phyloP scores from a whole-genome alignment of 1,140 invertebrate genomes.

The Dufourea novaeangliae region DNA sequence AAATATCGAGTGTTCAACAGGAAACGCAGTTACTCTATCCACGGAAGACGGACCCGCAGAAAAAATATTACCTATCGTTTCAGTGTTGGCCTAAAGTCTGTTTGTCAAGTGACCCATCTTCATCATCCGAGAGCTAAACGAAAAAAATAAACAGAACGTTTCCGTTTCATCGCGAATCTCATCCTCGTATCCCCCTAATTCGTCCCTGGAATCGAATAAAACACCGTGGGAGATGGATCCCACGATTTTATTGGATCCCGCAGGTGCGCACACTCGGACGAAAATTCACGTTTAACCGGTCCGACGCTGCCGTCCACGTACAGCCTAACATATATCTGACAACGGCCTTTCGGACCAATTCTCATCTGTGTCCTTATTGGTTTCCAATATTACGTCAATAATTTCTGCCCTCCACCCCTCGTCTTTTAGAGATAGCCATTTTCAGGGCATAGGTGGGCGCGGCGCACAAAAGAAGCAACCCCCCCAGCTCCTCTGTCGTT shows the following conservation, averaged over 20 bases:
- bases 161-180: not conserved
- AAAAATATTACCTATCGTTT: too few species aligned
- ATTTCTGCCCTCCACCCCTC: conserved; percentile 39
- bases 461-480: conserved; percentile 35
- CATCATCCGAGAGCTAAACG: too few species aligned
- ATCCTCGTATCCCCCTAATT: conserved; percentile 18
- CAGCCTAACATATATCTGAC: conserved; percentile 61
- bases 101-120: too few species aligned
- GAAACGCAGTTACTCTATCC: too few species aligned
- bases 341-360: conserved; percentile 54
- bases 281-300: conserved; percentile 53
- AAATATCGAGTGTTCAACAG: too few species aligned
- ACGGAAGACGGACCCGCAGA: too few species aligned
- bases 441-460: conserved; percentile 5
- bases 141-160: not conserved
- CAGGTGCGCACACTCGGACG: conserved; percentile 22
- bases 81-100: too few species aligned
- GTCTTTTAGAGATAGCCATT: conserved; percentile 36
- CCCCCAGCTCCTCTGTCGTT: too few species aligned
- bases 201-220: conserved; percentile 15
- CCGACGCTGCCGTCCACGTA: conserved; percentile 25
- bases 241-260: conserved; percentile 56
- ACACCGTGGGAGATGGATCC: conserved; percentile 18
- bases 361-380: conserved; percentile 63
- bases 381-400: conserved; percentile 67